Percentiles rank a stretch among this genome's conserved stretches.
phyloP scores from a whole-genome alignment of 2,797 vertebrate genomes.

The Iguana delicatissima region DNA sequence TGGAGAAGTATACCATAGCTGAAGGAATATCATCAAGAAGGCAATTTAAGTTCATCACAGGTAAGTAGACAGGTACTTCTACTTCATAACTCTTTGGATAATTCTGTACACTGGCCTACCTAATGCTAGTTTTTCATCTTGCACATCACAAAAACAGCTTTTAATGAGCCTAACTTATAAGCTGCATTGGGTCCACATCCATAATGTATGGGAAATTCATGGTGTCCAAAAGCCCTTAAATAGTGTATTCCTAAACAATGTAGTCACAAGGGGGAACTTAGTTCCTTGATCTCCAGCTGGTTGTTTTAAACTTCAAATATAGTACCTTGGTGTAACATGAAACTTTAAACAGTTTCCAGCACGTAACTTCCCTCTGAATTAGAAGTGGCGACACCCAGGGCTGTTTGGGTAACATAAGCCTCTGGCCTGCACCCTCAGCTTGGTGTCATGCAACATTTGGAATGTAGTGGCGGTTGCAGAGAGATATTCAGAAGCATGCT shows the following conservation, averaged over 20 bases:
- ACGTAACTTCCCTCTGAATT: conserved; percentile 49
- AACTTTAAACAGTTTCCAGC: conserved; percentile 54
- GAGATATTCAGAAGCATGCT: conserved; percentile 62
- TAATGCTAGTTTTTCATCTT: neutral
- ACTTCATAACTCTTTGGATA: neutral
- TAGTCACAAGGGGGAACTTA: conserved; percentile 1
- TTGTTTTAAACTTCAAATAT: conserved; percentile 42
- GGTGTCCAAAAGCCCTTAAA: neutral
- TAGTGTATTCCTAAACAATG: conserved; percentile 22
- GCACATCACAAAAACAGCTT: neutral
- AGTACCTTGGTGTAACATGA: conserved; percentile 50
- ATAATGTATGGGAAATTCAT: neutral
- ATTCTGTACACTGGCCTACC: neutral
- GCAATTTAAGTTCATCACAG: neutral
- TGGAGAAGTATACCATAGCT: neutral
- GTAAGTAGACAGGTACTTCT: neutral
- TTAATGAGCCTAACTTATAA: neutral
- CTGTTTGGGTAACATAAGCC: conserved; percentile 72
- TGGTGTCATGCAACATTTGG: conserved; percentile 67
- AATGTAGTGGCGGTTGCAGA: conserved; percentile 64
- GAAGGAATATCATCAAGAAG: neutral
- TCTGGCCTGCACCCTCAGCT: conserved; percentile 63
- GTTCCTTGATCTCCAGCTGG: conserved; percentile 17
- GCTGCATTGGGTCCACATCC: neutral
- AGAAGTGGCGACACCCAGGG: conserved; percentile 41